These are phyloP conservation scores for Hestina assimilis DNA, from an alignment of 1,140 invertebrate genomes.

Conservation along the genomic window DNA sequence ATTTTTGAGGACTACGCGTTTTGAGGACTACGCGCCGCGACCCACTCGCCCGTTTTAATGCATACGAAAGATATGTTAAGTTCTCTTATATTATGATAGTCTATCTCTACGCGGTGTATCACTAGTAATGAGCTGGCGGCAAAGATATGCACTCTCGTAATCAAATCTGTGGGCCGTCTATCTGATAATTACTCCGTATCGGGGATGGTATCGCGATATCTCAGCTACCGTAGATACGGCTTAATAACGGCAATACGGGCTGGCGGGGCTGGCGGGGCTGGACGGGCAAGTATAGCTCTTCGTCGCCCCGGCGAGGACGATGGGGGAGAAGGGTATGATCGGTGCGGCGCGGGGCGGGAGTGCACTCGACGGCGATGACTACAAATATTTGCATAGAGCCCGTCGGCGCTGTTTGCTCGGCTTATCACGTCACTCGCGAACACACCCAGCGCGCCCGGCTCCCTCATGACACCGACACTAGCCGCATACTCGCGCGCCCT, in stretches of 20 bases:
- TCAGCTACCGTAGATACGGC: conserved; percentile 46
- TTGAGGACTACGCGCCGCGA: not conserved
- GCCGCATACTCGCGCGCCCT: not conserved
- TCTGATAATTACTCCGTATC: conserved; percentile 73
- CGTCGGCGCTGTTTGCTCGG: conserved; percentile 49
- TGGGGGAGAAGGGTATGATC: conserved; percentile 5
- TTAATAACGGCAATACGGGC: conserved; percentile 1
- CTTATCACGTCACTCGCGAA: conserved; percentile 57
- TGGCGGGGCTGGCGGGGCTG: conserved; percentile 9
- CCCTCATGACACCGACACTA: conserved; percentile 23
- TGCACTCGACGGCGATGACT: conserved; percentile 35
- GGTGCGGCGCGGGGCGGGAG: conserved; percentile 1
- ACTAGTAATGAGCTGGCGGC: conserved; percentile 42
- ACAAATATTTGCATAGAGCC: conserved; percentile 56
- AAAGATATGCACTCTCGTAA: conserved; percentile 61
- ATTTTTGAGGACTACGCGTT: not conserved
- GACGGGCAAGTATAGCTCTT: conserved; percentile 28
- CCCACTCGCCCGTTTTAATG: not conserved
- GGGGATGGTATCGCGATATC: conserved; percentile 64
- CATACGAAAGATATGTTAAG: conserved; percentile 1
- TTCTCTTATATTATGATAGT: conserved; percentile 29
- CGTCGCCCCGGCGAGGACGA: too few relatives aligned
- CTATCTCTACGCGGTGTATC: conserved; percentile 37
- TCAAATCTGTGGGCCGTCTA: conserved; percentile 68
- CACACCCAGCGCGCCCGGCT: conserved; percentile 37